A percentile compares a stretch with the other conserved stretches of the same genome.
Conservation (phyloP, 2,113 vertebrate genomes). For the Climacteris rufus region DNA sequence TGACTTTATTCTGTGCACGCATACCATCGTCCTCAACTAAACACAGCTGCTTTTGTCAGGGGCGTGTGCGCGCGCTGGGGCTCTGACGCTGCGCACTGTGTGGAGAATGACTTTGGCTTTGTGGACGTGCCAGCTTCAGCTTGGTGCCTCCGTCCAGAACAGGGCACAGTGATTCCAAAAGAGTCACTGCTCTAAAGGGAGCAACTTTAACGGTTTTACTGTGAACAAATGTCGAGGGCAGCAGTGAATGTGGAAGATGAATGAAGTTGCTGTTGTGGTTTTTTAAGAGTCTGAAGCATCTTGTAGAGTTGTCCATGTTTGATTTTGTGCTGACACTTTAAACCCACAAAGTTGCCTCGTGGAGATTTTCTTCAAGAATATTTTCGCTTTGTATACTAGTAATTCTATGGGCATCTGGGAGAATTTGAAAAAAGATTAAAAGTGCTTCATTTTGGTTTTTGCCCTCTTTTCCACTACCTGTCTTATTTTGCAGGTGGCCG, state of each 20-base stretch:
- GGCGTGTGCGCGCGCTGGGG: background rate
- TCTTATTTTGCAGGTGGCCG: constrained; percentile 82
- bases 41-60: constrained; percentile 39
- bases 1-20: constrained; percentile 14
- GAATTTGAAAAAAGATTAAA: background rate
- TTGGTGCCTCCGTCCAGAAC: background rate
- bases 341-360: background rate
- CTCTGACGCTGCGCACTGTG: background rate
- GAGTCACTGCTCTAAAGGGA: background rate
- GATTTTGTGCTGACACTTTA: background rate
- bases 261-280: background rate
- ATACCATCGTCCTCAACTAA: constrained; percentile 31
- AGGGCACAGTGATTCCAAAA: background rate
- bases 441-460: background rate
- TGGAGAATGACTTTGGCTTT: constrained; percentile 41
- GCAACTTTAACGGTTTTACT: background rate
- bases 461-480: background rate
- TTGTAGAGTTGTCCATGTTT: background rate
- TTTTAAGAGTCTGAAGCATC: background rate
- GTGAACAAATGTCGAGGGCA: background rate
- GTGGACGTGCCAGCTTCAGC: constrained; percentile 19
- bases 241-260: background rate
- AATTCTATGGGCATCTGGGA: background rate
- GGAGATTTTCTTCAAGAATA: background rate
- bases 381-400: background rate